Evolutionary conservation across 2,888 invertebrate genomes (phyloP), one percentile per base, ranked within the genome.

Genomic region (Flexamia atlantica): DNA sequence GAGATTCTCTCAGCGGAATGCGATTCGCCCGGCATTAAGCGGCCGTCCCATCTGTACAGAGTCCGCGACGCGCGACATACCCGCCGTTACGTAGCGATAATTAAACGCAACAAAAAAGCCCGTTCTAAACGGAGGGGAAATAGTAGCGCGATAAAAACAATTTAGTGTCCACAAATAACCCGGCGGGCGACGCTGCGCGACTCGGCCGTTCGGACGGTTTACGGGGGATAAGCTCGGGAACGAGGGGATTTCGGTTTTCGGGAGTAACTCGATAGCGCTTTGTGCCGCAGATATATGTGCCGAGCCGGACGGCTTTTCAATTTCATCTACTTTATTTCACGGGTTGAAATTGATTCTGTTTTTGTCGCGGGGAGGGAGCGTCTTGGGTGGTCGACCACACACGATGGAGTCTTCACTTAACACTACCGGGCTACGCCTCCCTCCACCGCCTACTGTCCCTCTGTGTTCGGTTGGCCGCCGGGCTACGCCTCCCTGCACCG

Each of bases 321-420:
- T 79, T 79, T 79, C 79, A 79, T 53, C 50, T 79, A 79, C 32
- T 79, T 79, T 79, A 79, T 79, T 79, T 79, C 79, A 79, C 79
- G 79, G 79, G 53, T 57, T 79, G 20, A 79, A 79, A 79, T 79
- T 79, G 72, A 72, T 72, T 72, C 72, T 72, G 72, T 72, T 72
- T 72, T 72, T 72, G 72, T 72, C 40, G 72, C 72, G 40, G 72
- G 20, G 40, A 20, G 64, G 64, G 64, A 17, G 14, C 64, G 25
- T 14, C 64, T 30, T 64, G 64, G 64, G 64, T 64, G 64, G 64
- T 64, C 64, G 64, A 14, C 64, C 64, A 28, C 64, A 28, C 64
- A 64, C 4, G 64, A 9, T 46, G 76, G 72, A 57, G 32, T 30
- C 68, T 68, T 72, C 72, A 36, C 72, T 36, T 72, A 36, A 40